Base-by-base conservation (phyloP, 1,140 invertebrate species). In the Saccostrea cuccullata region DNA sequence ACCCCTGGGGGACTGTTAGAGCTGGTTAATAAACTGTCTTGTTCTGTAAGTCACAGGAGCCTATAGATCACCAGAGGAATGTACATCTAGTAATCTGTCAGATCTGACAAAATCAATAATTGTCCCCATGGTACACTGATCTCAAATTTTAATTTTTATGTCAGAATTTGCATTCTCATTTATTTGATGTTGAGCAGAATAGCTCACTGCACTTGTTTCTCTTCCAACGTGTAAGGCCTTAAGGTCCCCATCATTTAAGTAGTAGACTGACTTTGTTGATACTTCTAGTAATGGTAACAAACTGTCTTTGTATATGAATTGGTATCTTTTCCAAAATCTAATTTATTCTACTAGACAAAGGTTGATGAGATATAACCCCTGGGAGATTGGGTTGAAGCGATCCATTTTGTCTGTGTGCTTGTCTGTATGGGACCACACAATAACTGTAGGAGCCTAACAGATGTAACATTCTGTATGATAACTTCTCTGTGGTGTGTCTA, bases 391-490 rank as follows among this genome's bases (percentile, higher is more conserved):
- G 6, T 9, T 30, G 2, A 23, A 30, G 26, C 30, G 23, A 23
- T 26, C 13, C 26, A 73, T 13, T 73, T 73, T 73, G 67, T 73
- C 67, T 12, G 67, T 73, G 9, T 73, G 58, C 4, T 20, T 73
- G 67, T 73, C 67, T 73, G 67, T 73, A 9, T 60, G 26, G 23
- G 67, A 73, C 67, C 70, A 77, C 70, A 77, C 70, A 77, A 30
- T 77, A 23, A 77, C 70, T 77, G 11, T 26, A 77, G 26, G 70
- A 23, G 23, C 70, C 15, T 15, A 30, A 30, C 70, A 77, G 70
- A 77, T 77, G 70, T 77, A 36, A 30, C 26, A 15, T 11, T 26
- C 26, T 77, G 9, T 30, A 26, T 77, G 70, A 30, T 36, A 36
- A 1, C 30, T 36, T 36, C 30, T 36, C 30, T 36, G 30, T 36